phyloP scores from a whole-genome alignment of 2,113 vertebrate species.

The Arvicanthis niloticus region DNA sequence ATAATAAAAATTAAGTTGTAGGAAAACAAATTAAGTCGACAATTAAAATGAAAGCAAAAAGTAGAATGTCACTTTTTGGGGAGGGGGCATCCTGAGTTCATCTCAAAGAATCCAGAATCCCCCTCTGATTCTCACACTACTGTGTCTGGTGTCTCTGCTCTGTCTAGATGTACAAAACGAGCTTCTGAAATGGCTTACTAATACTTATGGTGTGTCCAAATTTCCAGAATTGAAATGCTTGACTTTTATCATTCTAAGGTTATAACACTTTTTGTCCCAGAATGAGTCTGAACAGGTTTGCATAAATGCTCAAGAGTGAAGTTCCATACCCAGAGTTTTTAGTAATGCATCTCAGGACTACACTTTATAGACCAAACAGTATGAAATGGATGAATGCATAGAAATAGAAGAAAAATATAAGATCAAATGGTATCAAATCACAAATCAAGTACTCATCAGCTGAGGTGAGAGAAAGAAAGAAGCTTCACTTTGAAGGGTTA shows the following conservation, averaged over 20 bases:
- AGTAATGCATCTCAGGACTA: background rate
- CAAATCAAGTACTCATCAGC: slow-evolving; percentile 9
- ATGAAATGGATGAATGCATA: background rate
- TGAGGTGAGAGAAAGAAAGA: background rate
- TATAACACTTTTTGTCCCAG: background rate
- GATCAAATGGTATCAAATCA: background rate
- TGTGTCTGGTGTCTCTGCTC: background rate
- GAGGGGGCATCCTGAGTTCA: background rate
- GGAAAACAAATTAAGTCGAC: background rate
- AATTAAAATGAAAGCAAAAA: background rate
- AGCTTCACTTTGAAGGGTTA: background rate
- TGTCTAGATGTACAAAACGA: background rate
- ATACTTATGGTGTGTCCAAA: background rate
- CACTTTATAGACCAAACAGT: background rate
- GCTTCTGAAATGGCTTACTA: background rate
- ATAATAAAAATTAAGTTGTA: background rate
- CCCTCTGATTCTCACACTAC: background rate
- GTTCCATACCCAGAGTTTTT: background rate
- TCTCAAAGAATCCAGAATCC: background rate
- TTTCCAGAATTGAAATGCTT: slow-evolving; percentile 1
- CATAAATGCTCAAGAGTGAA: background rate
- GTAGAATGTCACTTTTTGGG: background rate
- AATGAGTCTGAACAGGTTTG: background rate
- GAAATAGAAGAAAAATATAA: background rate
- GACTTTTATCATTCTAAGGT: background rate